Conservation (phyloP, 2,797 vertebrate species). For the Cetoscarus ocellatus region DNA sequence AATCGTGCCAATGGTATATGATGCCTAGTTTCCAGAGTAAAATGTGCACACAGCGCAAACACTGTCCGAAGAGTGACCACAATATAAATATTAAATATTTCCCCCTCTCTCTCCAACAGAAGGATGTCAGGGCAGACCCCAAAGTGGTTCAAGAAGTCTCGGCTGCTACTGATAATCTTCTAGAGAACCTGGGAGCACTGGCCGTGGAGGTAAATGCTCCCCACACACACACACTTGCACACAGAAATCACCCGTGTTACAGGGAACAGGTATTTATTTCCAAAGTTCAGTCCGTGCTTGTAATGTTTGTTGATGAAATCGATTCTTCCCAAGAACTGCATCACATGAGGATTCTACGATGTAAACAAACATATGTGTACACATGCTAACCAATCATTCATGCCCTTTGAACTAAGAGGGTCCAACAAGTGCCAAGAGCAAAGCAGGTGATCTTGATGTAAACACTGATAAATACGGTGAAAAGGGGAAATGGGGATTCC, state of each 20-base stretch:
- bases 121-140: slow-evolving; percentile 85
- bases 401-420: not conserved
- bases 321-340: slow-evolving; percentile 42
- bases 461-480: not conserved
- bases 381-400: not conserved
- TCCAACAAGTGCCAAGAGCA: not conserved
- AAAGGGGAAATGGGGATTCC: not conserved
- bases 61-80: not conserved
- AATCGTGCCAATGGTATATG: too few species aligned
- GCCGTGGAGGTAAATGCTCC: slow-evolving; percentile 90
- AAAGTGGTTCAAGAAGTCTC: slow-evolving; percentile 85
- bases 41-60: too few species aligned
- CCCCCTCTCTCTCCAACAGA: slow-evolving; percentile 81
- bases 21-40: too few species aligned
- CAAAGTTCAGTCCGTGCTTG: slow-evolving; percentile 51
- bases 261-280: slow-evolving; percentile 52
- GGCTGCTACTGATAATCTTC: slow-evolving; percentile 86
- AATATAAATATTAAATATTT: not conserved
- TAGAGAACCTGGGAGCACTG: slow-evolving; percentile 88
- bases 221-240: slow-evolving; percentile 16
- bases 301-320: slow-evolving; percentile 56
- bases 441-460: not conserved
- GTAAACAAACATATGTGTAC: not conserved
- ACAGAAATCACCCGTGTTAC: not conserved
- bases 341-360: not conserved